These are phyloP conservation scores for Habroteleia sp. DNA, from an alignment of 2,888 invertebrate species.

Conservation along the genomic window DNA sequence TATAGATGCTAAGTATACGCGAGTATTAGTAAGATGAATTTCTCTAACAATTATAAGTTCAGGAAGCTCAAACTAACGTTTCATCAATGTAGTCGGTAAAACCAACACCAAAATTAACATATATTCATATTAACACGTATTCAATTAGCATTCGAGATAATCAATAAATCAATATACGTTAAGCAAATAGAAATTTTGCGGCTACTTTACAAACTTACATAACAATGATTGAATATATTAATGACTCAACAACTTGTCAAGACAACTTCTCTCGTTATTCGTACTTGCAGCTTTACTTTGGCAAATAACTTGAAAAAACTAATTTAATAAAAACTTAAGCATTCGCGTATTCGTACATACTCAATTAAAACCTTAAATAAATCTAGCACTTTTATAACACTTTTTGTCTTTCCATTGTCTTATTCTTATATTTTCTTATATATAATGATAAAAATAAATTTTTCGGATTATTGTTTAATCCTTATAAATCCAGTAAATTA, in stretches of 20 bases:
- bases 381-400: too few species aligned
- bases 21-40: too few species aligned
- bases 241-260: slow-evolving; percentile 19
- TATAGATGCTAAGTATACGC: too few species aligned
- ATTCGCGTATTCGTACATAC: too few species aligned
- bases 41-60: too few species aligned
- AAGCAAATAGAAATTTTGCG: slow-evolving; percentile 3
- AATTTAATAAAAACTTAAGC: slow-evolving; percentile 2
- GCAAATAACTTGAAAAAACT: slow-evolving; percentile 14
- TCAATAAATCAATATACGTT: slow-evolving; percentile 18
- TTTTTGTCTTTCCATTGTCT: too few species aligned
- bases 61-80: too few species aligned
- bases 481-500: too few species aligned
- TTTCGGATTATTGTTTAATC: too few species aligned
- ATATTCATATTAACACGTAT: slow-evolving; percentile 8
- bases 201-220: slow-evolving; percentile 1
- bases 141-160: slow-evolving; percentile 13
- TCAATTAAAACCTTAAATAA: too few species aligned
- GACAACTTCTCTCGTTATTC: slow-evolving; percentile 29
- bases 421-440: too few species aligned
- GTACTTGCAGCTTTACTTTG: slow-evolving; percentile 4
- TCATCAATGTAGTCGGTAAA: not conserved
- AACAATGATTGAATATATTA: slow-evolving; percentile 8
- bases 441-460: too few species aligned
- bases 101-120: slow-evolving; percentile 2